Evolutionary conservation across 2,888 invertebrate genomes (phyloP).

Genomic region (Eudasyphora cyanicolor): DNA sequence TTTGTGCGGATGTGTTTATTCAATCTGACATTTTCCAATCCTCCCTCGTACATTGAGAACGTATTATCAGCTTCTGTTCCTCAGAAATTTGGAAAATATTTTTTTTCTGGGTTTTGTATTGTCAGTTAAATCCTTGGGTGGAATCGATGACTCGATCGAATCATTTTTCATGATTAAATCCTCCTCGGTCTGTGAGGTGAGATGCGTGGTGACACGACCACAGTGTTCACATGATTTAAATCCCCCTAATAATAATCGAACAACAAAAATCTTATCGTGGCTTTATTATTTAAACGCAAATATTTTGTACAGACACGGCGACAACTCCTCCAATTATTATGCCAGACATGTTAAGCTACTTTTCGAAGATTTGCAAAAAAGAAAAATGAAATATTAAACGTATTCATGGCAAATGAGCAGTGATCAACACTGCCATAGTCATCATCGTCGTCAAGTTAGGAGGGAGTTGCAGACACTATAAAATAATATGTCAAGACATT

Average conservation of each 20-base stretch:
- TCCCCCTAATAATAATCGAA: conserved; percentile 54
- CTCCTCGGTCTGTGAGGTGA: background rate
- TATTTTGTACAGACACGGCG: background rate
- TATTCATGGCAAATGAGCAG: background rate
- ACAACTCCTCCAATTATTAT: conserved; percentile 42
- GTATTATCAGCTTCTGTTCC: background rate
- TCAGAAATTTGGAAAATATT: too few species aligned
- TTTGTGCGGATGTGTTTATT: too few species aligned
- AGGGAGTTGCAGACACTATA: too few species aligned
- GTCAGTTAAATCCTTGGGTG: background rate
- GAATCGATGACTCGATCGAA: background rate
- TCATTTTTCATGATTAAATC: conserved; percentile 6
- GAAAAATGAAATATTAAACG: background rate
- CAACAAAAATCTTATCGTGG: background rate
- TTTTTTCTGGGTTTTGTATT: background rate
- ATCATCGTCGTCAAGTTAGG: background rate
- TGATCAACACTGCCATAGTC: conserved; percentile 44
- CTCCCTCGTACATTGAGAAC: background rate
- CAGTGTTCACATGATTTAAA: conserved; percentile 44
- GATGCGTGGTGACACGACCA: conserved; percentile 32
- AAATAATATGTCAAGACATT: conserved; percentile 12
- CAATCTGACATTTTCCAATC: background rate
- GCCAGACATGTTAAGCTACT: conserved; percentile 57
- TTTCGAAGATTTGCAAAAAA: conserved; percentile 6
- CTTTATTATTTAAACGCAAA: conserved; percentile 30